Base-by-base conservation (phyloP, 2,113 vertebrate species). In the Catharus bicknelli region DNA sequence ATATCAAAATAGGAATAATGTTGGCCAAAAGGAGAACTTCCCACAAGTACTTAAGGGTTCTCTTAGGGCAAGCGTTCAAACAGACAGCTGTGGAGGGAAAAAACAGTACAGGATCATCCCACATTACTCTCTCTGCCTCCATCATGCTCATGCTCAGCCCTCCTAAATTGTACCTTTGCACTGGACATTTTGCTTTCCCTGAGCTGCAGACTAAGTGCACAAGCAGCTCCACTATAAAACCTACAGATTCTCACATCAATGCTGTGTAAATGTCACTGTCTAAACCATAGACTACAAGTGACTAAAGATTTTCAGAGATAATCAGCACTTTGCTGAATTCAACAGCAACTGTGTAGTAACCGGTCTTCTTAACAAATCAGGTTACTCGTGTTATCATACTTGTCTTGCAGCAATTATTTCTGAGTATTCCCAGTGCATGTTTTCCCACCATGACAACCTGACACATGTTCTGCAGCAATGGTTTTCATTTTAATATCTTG, bases 41-140 rank as follows among this genome's bases (percentile, higher is more conserved):
- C 78, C 86, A 70, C 79, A 89, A 59, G n/a, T 87, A 87, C 80
- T 95, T 95, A 80, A 76, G 84, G 75, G 68, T 50, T 54, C 47
- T 88, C 68, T 86, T 58, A 32, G 51, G 74, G 83, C 68, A 94
- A 90, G 19, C 9, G 29, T 66, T 88, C 69, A 88, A 79, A 75
- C 30, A 91, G 68, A 66, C 78, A 83, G 34, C 74, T 58, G 26
- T 2, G 13, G 38, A 77, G 47, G 5, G 11, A 38, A 53, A n/a
- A 69, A 63, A 20, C 73, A 90, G 54, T 3, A 42, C 22, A 50
- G 3, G 11, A 67, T 47, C 34, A 42, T 68, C 55, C 73, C 55
- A 32, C 30, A 4, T 59, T 26, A 66, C 19, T 27, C 57, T 17
- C 53, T 47, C 50, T 1, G 12, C 27, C 30, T 58, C 59, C 2